phyloP scores from a whole-genome alignment of 2,113 vertebrate genomes.

The Brachypteracias leptosomus region DNA sequence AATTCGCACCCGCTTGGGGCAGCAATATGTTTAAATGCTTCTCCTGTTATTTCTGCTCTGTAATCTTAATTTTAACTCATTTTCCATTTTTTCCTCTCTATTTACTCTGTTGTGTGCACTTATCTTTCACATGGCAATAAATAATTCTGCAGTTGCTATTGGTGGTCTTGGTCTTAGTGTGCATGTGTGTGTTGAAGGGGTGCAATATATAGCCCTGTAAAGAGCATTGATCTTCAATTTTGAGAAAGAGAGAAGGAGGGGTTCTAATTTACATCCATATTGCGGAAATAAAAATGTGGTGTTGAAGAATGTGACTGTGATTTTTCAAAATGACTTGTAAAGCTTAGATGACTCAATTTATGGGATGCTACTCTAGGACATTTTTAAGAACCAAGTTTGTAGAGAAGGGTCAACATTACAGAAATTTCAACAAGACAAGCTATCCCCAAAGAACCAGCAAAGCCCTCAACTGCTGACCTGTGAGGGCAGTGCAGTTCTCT shows the following conservation, averaged over 20 bases:
- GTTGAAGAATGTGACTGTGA: not conserved
- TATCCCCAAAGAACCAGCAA: not conserved
- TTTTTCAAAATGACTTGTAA: not conserved
- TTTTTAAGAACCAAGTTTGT: not conserved
- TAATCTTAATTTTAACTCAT: not conserved
- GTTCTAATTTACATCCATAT: not conserved
- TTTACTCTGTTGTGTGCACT: not conserved
- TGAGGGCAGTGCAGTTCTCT: not conserved
- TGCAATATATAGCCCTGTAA: not conserved
- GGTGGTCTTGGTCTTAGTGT: not conserved
- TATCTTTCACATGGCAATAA: slow-evolving; percentile 6
- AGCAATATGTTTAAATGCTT: slow-evolving; percentile 25
- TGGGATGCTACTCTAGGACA: not conserved
- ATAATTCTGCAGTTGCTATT: not conserved
- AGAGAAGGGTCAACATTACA: not conserved
- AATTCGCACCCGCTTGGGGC: slow-evolving; percentile 45
- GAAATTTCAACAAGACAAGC: not conserved
- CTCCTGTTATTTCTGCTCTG: slow-evolving; percentile 17
- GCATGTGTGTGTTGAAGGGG: not conserved
- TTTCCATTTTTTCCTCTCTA: not conserved
- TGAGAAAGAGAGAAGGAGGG: not conserved
- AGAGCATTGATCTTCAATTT: slow-evolving; percentile 1
- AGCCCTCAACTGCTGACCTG: not conserved
- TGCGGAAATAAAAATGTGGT: not conserved
- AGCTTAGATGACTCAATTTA: not conserved